Evolutionary conservation across 2,888 invertebrate species (phyloP), one percentile per base, ranked within the genome.

Genomic region (Drosophila differens): DNA sequence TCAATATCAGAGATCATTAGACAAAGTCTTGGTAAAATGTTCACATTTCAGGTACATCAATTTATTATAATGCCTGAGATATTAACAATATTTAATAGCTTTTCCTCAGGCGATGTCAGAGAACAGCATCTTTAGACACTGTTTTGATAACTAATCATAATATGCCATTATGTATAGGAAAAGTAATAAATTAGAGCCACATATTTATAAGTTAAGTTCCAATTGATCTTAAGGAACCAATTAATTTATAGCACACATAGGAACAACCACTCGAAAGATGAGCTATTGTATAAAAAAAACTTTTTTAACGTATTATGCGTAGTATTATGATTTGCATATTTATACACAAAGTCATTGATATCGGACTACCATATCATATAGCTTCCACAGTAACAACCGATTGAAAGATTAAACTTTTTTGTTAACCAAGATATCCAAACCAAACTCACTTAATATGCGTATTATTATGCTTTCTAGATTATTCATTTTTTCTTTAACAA

Each of bases 341-440:
- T 19, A 19, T 4, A 39, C 0, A 2, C 3, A 39, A 3, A 10
- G 12, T 22, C 1, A 22, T 22, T 1, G 14, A 22, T 0, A 14
- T 47, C 0, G 6, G 3, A 4, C 6, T 14, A 7, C 7, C 3
- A 4, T 14, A 7, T 47, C 6, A 22, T 2, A 12, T 14, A 22
- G n/a, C 14, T 44, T 1, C 22, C 22, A 44, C 6, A 22, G 22
- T 10, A n/a, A n/a, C 10, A 41, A 19, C 4, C n/a, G 10, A 10
- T 47, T 47, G 3, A 25, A 47, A 16, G 9, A 25, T 25, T 0
- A 25, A 9, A 1, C 4, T 1, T 47, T 16, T 7, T 25, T 7
- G 7, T 25, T 16, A 4, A 16, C 6, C 47, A 22, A 7, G 1
- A 22, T 7, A 14, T 14, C 4, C 22, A 22, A 14, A 3, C 19